Conservation (phyloP, 64 coral and sea anemone genomes). For the Montipora foliosa region DNA sequence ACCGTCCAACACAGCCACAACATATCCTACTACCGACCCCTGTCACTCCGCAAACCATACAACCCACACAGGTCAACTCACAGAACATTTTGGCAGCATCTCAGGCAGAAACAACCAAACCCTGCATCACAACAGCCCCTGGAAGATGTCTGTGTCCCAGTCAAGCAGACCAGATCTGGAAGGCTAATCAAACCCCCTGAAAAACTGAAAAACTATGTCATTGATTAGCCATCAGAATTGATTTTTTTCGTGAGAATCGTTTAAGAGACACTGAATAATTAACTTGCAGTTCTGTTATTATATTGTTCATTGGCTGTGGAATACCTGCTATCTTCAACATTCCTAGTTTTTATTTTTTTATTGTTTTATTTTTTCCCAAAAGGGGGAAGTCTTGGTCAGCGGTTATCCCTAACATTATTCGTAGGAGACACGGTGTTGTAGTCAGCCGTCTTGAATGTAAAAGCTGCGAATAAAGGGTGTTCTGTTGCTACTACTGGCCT, state of each 20-base stretch:
- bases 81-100: too few species aligned
- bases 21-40: too few species aligned
- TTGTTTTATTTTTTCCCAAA: too few species aligned
- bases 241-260: background rate
- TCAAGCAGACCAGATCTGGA: background rate
- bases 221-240: background rate
- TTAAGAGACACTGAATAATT: too few species aligned
- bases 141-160: background rate
- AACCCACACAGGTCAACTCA: too few species aligned
- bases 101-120: too few species aligned
- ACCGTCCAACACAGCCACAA: too few species aligned
- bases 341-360: too few species aligned
- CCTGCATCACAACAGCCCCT: background rate
- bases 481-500: background rate
- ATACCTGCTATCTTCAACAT: too few species aligned
- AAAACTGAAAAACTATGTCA: conserved; percentile 10
- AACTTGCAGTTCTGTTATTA: too few species aligned
- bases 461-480: background rate
- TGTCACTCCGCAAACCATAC: too few species aligned
- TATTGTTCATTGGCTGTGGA: too few species aligned
- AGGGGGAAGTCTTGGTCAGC: conserved; percentile 9
- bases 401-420: background rate
- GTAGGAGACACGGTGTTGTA: background rate
- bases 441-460: background rate
- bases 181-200: background rate